Percentiles rank a stretch among this genome's conserved stretches.
Conservation (phyloP, 2,888 invertebrate species). For the Andrena trimmerana region DNA sequence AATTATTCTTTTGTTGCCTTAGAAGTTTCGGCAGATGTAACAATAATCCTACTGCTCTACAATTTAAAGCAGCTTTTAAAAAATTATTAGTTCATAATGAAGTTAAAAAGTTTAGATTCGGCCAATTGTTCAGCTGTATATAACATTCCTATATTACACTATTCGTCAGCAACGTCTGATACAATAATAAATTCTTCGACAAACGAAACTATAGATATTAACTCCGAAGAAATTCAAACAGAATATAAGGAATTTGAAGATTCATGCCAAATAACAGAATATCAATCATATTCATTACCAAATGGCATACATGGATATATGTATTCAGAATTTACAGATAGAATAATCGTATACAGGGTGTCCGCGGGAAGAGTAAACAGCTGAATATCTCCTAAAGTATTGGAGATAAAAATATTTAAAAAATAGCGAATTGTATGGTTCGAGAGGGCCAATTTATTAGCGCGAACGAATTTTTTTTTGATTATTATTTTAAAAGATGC, state of each 20-base stretch:
- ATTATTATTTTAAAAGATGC: no score
- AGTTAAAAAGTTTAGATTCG: not conserved
- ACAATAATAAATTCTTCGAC: not conserved
- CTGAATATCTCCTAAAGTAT: no score
- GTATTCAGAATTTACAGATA: not conserved
- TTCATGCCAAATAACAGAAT: not conserved
- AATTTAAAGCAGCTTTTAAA: slow-evolving; percentile 6
- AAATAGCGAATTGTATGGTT: no score
- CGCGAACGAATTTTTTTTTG: no score
- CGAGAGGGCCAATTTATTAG: no score
- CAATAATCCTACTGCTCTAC: not conserved
- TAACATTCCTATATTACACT: not conserved
- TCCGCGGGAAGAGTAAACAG: no score
- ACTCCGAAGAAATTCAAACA: slow-evolving; percentile 1
- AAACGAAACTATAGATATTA: not conserved
- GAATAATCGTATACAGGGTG: not conserved
- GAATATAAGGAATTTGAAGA: slow-evolving; percentile 2
- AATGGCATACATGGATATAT: not conserved
- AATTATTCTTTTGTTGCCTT: not conserved
- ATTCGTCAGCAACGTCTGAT: not conserved
- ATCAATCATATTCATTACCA: not conserved
- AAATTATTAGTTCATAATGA: not conserved
- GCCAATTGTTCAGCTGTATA: not conserved
- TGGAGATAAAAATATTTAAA: no score
- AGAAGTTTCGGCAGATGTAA: not conserved